A percentile compares a stretch with the other conserved stretches of the same genome.
Conservation (phyloP, 2,797 vertebrate species). For the Microhierax caerulescens region DNA sequence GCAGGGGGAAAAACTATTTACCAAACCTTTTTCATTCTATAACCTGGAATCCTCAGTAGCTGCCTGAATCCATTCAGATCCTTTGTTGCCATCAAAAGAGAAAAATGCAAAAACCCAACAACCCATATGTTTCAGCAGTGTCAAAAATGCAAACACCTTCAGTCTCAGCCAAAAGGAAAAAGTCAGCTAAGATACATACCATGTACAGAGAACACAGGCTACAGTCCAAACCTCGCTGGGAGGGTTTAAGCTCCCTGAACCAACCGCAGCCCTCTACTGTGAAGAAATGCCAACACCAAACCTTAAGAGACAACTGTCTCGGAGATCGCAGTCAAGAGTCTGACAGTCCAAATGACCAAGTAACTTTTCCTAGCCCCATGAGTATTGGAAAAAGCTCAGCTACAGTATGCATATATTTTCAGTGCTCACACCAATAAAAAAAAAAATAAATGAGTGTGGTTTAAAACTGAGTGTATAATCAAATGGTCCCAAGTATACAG, state of each 20-base stretch:
- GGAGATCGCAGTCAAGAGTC: slow-evolving; percentile 15
- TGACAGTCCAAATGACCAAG: slow-evolving; percentile 55
- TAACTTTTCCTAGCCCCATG: neutral
- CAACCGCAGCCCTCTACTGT: neutral
- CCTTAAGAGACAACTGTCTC: slow-evolving; percentile 23
- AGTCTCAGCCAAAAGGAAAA: slow-evolving; percentile 64
- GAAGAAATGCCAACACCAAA: slow-evolving; percentile 25
- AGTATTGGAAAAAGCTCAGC: neutral
- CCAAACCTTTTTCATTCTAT: neutral
- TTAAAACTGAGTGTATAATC: neutral
- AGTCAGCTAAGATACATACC: neutral
- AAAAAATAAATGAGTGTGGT: neutral
- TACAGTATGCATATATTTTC: neutral
- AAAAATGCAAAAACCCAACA: neutral
- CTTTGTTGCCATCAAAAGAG: neutral
- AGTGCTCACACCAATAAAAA: neutral
- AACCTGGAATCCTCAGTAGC: slow-evolving; percentile 24
- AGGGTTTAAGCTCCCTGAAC: neutral
- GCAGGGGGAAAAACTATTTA: slow-evolving; percentile 30
- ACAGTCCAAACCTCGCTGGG: neutral
- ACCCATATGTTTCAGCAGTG: neutral
- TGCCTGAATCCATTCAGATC: neutral
- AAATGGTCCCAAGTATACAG: neutral
- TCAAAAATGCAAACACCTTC: slow-evolving; percentile 32
- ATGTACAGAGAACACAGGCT: slow-evolving; percentile 26